phyloP scores from a whole-genome alignment of 64 coral and sea anemone genomes.

The Platygyra sinensis region DNA sequence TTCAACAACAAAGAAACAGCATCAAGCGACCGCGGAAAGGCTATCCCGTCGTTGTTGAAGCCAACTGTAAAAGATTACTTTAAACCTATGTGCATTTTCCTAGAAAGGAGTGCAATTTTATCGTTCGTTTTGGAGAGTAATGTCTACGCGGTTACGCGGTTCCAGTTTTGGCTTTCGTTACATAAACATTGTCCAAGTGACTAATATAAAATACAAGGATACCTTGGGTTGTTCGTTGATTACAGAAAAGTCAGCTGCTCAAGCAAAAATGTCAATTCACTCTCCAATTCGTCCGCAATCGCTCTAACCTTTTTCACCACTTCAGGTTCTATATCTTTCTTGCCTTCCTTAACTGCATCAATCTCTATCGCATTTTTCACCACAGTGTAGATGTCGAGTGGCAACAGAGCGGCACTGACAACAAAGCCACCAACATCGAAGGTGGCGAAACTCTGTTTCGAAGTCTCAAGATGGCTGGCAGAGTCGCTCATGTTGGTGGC shows the following conservation, averaged over 20 bases:
- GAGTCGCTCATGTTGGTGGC: slow-evolving; percentile 53
- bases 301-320: not conserved
- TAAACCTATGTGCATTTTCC: no score
- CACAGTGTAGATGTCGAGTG: slow-evolving; percentile 39
- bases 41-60: no score
- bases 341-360: slow-evolving; percentile 19
- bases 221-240: not conserved
- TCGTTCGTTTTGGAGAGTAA: no score
- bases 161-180: no score
- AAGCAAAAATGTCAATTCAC: not conserved
- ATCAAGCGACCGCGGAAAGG: no score
- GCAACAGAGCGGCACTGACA: slow-evolving; percentile 1
- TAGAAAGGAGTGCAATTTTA: no score
- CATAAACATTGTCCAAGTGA: no score
- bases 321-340: not conserved
- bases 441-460: slow-evolving; percentile 24
- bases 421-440: slow-evolving; percentile 56
- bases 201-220: no score
- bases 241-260: not conserved
- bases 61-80: no score
- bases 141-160: no score
- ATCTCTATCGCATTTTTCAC: slow-evolving; percentile 20
- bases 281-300: slow-evolving; percentile 8
- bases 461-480: not conserved
- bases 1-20: no score